Conservation (phyloP, 2,888 invertebrate genomes). For the Synanthedon myopaeformis region DNA sequence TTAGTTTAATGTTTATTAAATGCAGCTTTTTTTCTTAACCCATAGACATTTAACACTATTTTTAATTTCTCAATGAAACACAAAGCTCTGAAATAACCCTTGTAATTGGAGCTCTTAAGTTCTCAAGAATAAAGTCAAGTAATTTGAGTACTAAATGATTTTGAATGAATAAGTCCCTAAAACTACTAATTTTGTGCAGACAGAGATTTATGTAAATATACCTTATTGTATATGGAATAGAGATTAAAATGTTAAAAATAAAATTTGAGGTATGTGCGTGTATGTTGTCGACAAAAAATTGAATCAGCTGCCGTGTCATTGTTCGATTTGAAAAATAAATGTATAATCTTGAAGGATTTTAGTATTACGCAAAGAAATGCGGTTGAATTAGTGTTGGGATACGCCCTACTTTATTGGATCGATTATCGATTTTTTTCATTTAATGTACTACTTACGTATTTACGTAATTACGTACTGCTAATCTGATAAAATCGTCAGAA, state of each 20-base stretch:
- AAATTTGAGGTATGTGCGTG: slow-evolving; percentile 7
- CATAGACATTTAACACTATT: slow-evolving; percentile 40
- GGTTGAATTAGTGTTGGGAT: slow-evolving; percentile 40
- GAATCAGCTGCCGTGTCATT: slow-evolving; percentile 54
- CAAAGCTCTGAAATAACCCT: slow-evolving; percentile 22
- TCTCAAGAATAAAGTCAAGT: slow-evolving; percentile 45
- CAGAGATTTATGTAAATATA: no score
- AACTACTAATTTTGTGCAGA: not conserved
- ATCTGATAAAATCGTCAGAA: no score
- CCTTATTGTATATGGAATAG: slow-evolving; percentile 1
- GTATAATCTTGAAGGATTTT: slow-evolving; percentile 41
- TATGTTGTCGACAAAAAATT: slow-evolving; percentile 25
- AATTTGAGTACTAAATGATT: slow-evolving; percentile 53
- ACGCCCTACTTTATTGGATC: not conserved
- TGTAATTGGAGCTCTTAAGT: slow-evolving; percentile 24
- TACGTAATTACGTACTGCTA: no score
- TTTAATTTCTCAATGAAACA: slow-evolving; percentile 35
- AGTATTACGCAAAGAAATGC: slow-evolving; percentile 54
- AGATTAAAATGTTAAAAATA: slow-evolving; percentile 4
- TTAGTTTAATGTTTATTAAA: slow-evolving; percentile 25
- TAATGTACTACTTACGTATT: not conserved
- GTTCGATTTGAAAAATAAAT: slow-evolving; percentile 51
- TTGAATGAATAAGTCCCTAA: slow-evolving; percentile 9
- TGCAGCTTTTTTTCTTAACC: slow-evolving; percentile 19
- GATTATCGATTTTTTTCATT: not conserved